Percentiles rank a stretch among this genome's conserved stretches.
phyloP scores from a whole-genome alignment of 1,140 invertebrate species.

The Trypoxylus dichotomus region DNA sequence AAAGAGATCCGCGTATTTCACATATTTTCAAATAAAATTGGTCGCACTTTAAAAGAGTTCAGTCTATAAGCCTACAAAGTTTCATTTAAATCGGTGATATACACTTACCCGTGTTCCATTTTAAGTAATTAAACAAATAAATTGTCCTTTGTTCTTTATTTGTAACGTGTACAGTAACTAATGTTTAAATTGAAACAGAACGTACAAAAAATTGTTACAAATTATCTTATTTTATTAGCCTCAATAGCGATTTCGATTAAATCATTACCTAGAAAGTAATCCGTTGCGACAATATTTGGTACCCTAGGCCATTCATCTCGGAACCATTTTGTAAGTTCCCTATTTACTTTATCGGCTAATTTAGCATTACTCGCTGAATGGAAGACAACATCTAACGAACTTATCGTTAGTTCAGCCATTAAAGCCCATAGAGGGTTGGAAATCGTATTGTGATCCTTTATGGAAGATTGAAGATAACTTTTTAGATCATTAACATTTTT shows the following conservation, averaged over 20 bases:
- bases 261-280: constrained; percentile 79
- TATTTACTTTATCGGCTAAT: constrained; percentile 70
- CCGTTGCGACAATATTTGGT: constrained; percentile 74
- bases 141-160: neutral
- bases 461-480: constrained; percentile 59
- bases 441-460: constrained; percentile 53
- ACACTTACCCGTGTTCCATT: too few species aligned
- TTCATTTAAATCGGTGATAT: too few species aligned
- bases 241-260: constrained; percentile 70
- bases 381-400: constrained; percentile 68
- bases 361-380: constrained; percentile 64
- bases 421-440: constrained; percentile 69
- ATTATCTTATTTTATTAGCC: constrained; percentile 55
- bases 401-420: constrained; percentile 81
- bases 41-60: too few species aligned
- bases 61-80: too few species aligned
- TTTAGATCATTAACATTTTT: constrained; percentile 57
- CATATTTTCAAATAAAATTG: too few species aligned
- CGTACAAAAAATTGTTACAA: neutral
- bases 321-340: constrained; percentile 68
- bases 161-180: neutral
- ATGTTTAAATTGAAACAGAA: neutral
- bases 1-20: too few species aligned
- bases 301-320: constrained; percentile 64
- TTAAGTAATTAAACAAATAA: too few species aligned